Evolutionary conservation across 2,113 vertebrate species (phyloP), one percentile per base, ranked within the genome.

Genomic region (Arizona elegans): DNA sequence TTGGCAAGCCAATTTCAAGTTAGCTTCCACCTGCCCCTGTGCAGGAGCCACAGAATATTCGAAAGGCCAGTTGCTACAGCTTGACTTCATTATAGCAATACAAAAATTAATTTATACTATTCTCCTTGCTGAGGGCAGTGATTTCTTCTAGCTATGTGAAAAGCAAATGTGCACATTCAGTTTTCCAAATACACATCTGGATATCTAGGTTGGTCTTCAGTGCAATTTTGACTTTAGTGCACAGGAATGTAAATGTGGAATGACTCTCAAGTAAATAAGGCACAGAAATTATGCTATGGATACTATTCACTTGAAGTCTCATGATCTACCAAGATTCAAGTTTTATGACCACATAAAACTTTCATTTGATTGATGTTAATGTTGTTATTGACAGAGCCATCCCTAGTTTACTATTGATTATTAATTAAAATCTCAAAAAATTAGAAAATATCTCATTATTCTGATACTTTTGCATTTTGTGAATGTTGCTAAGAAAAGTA

Each of bases 61-160:
- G 93, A 87, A 91, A 93, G 93, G 1, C 17, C 90, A 91, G 52
- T 0, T 3, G 0, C 15, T 0, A 0, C 54, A 59, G 6, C 55
- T 94, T 93, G 93, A n/a, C 33, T 91, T 92, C 81, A 23, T 23
- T 95, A 89, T 95, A 85, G 92, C 92, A 91, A 59, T 17, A 90
- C 2, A 55, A 26, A 8, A 92, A 91, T 94, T 88, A 94, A 88
- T 95, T 81, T 13, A 54, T 54, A 65, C 94, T 9, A 92, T 92
- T 91, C 38, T 4, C 65, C 91, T 85, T 91, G 53, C 5, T 0
- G 7, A 55, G 90, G 38, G 55, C 1, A 1, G 43, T 1, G 0
- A 50, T 24, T 89, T 38, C 33, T 53, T 62, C 90, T 29, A 89
- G 52, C 33, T 54, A 29, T 33, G 26, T 89, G 54, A 55, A 86